Percentiles rank a stretch among this genome's conserved stretches.
Evolutionary conservation across 1,140 invertebrate species (phyloP).

Genomic region (Nomia melanderi): DNA sequence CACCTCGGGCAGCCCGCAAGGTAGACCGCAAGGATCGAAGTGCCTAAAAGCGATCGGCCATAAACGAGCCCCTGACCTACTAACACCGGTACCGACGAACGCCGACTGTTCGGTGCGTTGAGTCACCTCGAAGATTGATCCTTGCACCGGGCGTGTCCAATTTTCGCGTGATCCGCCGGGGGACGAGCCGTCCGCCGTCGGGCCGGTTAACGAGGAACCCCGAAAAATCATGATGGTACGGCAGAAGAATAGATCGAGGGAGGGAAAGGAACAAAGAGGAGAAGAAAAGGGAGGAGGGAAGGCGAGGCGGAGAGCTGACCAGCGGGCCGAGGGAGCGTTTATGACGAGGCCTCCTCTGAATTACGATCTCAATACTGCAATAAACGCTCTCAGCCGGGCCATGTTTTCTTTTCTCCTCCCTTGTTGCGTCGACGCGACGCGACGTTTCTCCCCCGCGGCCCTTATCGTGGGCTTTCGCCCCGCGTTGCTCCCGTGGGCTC

Average conservation of each 20-base stretch:
- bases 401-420: slow-evolving; percentile 67
- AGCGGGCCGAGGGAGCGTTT: slow-evolving; percentile 58
- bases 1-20: too few species aligned
- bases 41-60: too few species aligned
- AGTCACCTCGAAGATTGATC: slow-evolving; percentile 15
- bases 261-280: not conserved
- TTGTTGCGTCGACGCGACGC: slow-evolving; percentile 19
- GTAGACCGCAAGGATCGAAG: too few species aligned
- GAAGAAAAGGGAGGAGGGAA: slow-evolving; percentile 8
- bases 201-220: slow-evolving; percentile 23
- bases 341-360: slow-evolving; percentile 68
- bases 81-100: not conserved
- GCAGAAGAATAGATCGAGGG: not conserved
- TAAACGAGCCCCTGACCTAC: too few species aligned
- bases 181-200: slow-evolving; percentile 6
- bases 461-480: slow-evolving; percentile 69
- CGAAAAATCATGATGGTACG: not conserved
- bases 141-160: slow-evolving; percentile 1
- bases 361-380: slow-evolving; percentile 80
- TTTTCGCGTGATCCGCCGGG: slow-evolving; percentile 31
- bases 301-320: slow-evolving; percentile 29
- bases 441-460: slow-evolving; percentile 47
- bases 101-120: not conserved
- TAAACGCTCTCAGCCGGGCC: slow-evolving; percentile 75
- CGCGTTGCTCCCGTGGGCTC: slow-evolving; percentile 64